phyloP scores from a whole-genome alignment of 2,113 vertebrate species.

The Toxotes chatareus region DNA sequence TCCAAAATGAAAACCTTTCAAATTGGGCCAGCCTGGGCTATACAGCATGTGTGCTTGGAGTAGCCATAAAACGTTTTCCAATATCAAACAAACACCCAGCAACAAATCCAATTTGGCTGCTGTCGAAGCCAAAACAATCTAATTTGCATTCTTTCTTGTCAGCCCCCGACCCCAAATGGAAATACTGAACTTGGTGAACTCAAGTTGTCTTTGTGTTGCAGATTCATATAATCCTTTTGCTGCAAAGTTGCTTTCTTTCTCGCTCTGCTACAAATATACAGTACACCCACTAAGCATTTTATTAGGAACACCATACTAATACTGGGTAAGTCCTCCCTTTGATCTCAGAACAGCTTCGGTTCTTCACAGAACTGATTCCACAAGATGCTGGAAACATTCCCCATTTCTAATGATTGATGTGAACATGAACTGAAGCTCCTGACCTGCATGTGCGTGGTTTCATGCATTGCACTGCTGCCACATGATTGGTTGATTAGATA shows the following conservation, averaged over 20 bases:
- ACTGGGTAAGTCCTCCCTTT: neutral
- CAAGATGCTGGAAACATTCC: too few species aligned
- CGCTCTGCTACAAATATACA: constrained; percentile 1
- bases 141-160: constrained; percentile 50
- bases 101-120: constrained; percentile 61
- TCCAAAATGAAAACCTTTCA: constrained; percentile 47
- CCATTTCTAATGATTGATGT: neutral
- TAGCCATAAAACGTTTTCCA: constrained; percentile 50
- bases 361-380: neutral
- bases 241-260: neutral
- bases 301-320: neutral
- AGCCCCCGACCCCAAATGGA: constrained; percentile 3
- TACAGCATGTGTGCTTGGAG: constrained; percentile 33
- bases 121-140: constrained; percentile 38
- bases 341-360: neutral
- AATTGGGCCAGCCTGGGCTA: constrained; percentile 24
- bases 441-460: neutral
- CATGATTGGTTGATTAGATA: neutral
- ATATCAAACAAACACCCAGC: constrained; percentile 57
- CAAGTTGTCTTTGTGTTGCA: constrained; percentile 19
- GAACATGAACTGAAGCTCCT: neutral
- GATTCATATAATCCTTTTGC: constrained; percentile 13
- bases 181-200: constrained; percentile 61
- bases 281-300: neutral
- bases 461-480: neutral